Percentiles rank a stretch among this genome's conserved stretches.
Conservation (phyloP, 2,113 vertebrate genomes). For the Silurus meridionalis region DNA sequence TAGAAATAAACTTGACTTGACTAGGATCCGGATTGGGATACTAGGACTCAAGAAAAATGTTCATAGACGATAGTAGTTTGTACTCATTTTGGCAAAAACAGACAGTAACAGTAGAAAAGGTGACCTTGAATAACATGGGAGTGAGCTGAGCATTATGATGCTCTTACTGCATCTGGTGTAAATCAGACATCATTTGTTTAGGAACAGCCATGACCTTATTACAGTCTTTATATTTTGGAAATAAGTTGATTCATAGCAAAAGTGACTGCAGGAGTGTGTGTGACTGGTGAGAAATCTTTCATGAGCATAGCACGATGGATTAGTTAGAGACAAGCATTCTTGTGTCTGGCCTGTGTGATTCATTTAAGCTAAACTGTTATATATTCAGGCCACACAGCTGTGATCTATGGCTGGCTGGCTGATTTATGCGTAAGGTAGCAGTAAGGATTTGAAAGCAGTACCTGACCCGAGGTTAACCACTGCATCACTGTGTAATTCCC, state of each 20-base stretch:
- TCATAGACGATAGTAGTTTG: not conserved
- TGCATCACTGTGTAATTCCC: not conserved
- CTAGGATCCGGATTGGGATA: not conserved
- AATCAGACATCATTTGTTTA: not conserved
- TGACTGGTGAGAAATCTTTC: not conserved
- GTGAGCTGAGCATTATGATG: not conserved
- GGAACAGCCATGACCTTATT: not conserved
- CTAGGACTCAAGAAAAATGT: not conserved
- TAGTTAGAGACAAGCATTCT: not conserved
- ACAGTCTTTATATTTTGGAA: not conserved
- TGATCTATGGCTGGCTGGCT: not conserved
- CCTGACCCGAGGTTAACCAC: constrained; percentile 9
- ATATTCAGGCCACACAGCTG: constrained; percentile 8
- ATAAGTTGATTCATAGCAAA: not conserved
- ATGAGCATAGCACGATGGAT: not conserved
- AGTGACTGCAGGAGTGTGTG: not conserved
- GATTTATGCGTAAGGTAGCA: constrained; percentile 5
- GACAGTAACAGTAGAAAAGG: not conserved
- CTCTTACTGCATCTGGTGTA: not conserved
- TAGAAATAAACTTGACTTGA: too few species aligned
- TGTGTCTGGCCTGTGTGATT: not conserved
- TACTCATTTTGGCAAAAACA: not conserved
- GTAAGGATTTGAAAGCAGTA: constrained; percentile 1
- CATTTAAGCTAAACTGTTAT: not conserved
- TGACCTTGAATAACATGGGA: not conserved